phyloP scores from a whole-genome alignment of 2,797 vertebrate species.

The Phataginus tetradactyla region DNA sequence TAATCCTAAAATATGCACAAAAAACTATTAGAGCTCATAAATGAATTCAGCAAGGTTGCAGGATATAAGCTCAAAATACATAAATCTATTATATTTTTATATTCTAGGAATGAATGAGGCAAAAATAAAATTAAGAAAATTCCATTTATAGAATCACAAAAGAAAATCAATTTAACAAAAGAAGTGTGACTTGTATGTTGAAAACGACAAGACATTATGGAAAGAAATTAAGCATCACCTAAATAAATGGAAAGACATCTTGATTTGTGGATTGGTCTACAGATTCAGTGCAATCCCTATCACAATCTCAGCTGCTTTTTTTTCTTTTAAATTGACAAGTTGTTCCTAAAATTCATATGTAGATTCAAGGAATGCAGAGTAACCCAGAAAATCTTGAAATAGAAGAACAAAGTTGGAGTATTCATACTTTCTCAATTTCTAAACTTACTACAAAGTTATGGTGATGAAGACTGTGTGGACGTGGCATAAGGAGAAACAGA shows the following conservation, averaged over 20 bases:
- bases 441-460: not conserved
- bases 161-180: slow-evolving; percentile 4
- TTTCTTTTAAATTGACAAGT: not conserved
- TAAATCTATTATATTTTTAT: slow-evolving; percentile 2
- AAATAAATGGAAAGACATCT: not conserved
- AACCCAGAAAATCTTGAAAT: not conserved
- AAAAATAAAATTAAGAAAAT: slow-evolving; percentile 24
- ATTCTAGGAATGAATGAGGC: not conserved
- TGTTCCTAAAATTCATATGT: not conserved
- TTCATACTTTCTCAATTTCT: not conserved
- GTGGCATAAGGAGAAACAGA: not conserved
- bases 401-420: not conserved
- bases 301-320: not conserved
- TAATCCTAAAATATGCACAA: not conserved
- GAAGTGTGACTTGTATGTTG: not conserved
- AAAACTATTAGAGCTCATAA: not conserved
- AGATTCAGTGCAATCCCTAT: not conserved
- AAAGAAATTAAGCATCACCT: not conserved
- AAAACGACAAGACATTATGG: not conserved
- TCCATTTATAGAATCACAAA: not conserved
- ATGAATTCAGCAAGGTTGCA: not conserved
- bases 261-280: not conserved
- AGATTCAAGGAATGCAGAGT: not conserved
- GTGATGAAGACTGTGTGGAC: not conserved
- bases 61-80: not conserved